Evolutionary conservation across 2,113 vertebrate species (phyloP).

Genomic region (Oncorhynchus mykiss): DNA sequence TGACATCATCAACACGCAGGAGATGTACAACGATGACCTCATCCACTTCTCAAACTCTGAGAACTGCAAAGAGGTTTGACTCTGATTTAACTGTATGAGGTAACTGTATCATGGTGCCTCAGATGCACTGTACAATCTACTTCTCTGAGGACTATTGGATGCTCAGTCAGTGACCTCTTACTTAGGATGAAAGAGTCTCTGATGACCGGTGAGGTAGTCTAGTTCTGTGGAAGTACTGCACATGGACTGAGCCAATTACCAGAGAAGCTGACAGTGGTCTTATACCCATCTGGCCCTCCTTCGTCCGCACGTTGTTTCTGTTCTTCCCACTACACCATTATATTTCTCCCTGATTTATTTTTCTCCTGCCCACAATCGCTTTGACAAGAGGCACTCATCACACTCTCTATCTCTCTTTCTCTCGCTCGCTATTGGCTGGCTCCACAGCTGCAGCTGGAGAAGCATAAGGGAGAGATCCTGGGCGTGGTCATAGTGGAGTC

Average conservation of each 20-base stretch:
- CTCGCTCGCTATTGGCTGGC: background rate
- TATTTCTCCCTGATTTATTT: background rate
- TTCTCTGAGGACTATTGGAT: background rate
- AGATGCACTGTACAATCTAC: too few relatives aligned
- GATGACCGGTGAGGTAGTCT: background rate
- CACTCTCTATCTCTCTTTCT: background rate
- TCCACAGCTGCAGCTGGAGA: conserved; percentile 90
- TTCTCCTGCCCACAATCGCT: background rate
- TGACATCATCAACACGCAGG: conserved; percentile 98
- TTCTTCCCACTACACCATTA: background rate
- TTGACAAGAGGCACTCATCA: background rate
- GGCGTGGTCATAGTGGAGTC: conserved; percentile 98
- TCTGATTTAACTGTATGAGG: background rate
- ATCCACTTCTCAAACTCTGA: conserved; percentile 99
- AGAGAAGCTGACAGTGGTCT: background rate
- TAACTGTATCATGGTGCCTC: too few relatives aligned
- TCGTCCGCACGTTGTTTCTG: background rate
- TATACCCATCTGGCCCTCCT: background rate
- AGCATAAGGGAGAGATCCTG: conserved; percentile 96
- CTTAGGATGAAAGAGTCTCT: background rate
- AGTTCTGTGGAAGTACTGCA: background rate
- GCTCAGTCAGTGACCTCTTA: background rate
- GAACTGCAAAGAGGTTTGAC: conserved; percentile 96
- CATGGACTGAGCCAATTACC: background rate
- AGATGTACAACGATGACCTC: conserved; percentile 99